Evolutionary conservation across 1,140 invertebrate species (phyloP).

Genomic region (Mercenaria mercenaria): DNA sequence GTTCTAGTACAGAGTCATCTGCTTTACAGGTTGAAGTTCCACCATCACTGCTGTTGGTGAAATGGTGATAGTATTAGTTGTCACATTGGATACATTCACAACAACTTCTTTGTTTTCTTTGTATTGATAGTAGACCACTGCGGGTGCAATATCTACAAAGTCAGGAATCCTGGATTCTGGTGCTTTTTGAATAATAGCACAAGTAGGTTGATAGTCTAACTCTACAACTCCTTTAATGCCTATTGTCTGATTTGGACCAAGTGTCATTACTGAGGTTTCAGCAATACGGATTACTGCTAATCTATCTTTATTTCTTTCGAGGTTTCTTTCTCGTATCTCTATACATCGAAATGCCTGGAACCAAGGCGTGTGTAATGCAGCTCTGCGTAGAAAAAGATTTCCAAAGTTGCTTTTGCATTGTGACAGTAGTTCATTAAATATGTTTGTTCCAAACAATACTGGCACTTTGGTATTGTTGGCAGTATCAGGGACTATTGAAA

Average conservation of each 20-base stretch:
- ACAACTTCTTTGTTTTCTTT: neutral
- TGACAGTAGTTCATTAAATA: constrained; percentile 16
- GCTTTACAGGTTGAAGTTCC: constrained; percentile 50
- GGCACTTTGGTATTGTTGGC: neutral
- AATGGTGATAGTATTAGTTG: constrained; percentile 21
- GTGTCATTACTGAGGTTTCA: neutral
- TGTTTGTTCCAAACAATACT: constrained; percentile 29
- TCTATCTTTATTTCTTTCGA: neutral
- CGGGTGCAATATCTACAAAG: constrained; percentile 31
- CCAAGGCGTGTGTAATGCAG: constrained; percentile 1
- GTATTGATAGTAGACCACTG: neutral
- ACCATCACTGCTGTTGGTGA: neutral
- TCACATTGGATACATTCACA: constrained; percentile 32
- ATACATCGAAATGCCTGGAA: constrained; percentile 34
- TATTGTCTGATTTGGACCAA: neutral
- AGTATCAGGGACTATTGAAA: neutral
- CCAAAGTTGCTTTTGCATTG: constrained; percentile 14
- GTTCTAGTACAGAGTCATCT: neutral
- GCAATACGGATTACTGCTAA: neutral
- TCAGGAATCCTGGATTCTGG: neutral
- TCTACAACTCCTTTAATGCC: neutral
- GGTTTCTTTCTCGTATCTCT: neutral
- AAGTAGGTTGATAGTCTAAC: neutral
- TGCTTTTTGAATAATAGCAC: constrained; percentile 2
- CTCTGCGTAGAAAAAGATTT: constrained; percentile 11